Conservation (phyloP, 2,797 vertebrate species). For the Micropoecilia bifurca region DNA sequence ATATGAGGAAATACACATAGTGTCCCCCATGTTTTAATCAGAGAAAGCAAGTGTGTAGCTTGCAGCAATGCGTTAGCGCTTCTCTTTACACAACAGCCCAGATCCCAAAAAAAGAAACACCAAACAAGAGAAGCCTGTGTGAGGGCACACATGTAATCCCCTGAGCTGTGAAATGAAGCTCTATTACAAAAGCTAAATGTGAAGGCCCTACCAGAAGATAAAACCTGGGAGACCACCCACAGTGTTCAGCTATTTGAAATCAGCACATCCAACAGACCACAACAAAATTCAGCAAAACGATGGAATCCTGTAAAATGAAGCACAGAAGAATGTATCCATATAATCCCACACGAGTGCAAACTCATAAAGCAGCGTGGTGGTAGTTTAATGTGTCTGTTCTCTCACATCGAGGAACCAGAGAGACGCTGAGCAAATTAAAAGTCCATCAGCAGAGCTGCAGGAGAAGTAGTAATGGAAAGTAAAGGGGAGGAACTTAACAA, state of each 20-base stretch:
- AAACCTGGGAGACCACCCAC: slow-evolving; percentile 50
- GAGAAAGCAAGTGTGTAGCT: slow-evolving; percentile 35
- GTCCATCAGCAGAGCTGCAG: slow-evolving; percentile 54
- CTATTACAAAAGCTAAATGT: slow-evolving; percentile 38
- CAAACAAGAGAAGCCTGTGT: slow-evolving; percentile 15
- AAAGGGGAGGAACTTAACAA: slow-evolving; percentile 42
- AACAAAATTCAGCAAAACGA: slow-evolving; percentile 38
- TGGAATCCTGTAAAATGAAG: slow-evolving; percentile 37
- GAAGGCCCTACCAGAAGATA: slow-evolving; percentile 34
- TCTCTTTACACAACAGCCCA: slow-evolving; percentile 18
- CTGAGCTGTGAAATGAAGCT: slow-evolving; percentile 32
- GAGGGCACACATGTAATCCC: slow-evolving; percentile 32
- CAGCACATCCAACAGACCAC: slow-evolving; percentile 34
- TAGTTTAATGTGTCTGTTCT: slow-evolving; percentile 45
- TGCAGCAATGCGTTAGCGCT: slow-evolving; percentile 26
- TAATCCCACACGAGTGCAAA: slow-evolving; percentile 37
- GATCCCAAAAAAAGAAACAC: slow-evolving; percentile 23
- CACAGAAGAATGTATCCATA: slow-evolving; percentile 24
- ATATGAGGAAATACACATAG: not conserved
- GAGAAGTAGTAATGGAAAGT: slow-evolving; percentile 62
- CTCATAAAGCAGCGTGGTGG: slow-evolving; percentile 45
- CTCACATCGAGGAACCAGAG: slow-evolving; percentile 48
- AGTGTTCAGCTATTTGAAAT: slow-evolving; percentile 30
- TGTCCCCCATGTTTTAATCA: slow-evolving; percentile 9
- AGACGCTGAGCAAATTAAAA: slow-evolving; percentile 63